Conservation (phyloP, 2,113 vertebrate species). For the Sphaerodactylus townsendi region DNA sequence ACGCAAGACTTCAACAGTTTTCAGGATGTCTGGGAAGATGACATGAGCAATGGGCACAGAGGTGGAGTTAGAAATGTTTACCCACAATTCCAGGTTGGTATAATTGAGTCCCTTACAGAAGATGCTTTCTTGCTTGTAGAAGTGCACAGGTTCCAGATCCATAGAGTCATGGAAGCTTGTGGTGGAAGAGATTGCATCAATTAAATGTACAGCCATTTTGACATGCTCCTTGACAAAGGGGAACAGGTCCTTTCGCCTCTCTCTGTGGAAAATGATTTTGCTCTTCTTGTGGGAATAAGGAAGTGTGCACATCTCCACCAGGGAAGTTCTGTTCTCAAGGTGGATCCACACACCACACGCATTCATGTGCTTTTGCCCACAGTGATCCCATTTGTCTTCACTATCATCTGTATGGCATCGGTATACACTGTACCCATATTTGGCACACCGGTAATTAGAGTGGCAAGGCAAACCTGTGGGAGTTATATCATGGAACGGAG, state of each 20-base stretch:
- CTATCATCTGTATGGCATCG: background rate
- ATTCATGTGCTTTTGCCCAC: background rate
- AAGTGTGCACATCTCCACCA: background rate
- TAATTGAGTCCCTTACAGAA: slow-evolving; percentile 26
- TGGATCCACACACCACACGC: background rate
- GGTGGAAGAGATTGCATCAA: background rate
- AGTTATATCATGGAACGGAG: slow-evolving; percentile 23
- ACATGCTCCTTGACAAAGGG: background rate
- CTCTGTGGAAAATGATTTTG: slow-evolving; percentile 6
- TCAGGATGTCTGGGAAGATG: background rate
- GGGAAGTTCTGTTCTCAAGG: background rate
- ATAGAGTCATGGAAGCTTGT: background rate
- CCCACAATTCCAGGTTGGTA: slow-evolving; percentile 5
- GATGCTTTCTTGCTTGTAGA: background rate
- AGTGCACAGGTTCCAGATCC: background rate
- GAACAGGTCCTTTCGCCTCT: background rate
- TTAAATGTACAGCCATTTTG: slow-evolving; percentile 6
- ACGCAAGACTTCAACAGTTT: background rate
- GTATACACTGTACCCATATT: background rate
- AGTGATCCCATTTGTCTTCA: background rate
- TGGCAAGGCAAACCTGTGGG: slow-evolving; percentile 23
- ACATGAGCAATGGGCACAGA: slow-evolving; percentile 6
- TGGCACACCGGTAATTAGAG: slow-evolving; percentile 13
- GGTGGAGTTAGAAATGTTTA: too few species aligned
- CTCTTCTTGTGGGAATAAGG: background rate